Percentiles rank a stretch among this genome's conserved stretches.
These are phyloP conservation scores for Mugil cephalus DNA, from an alignment of 2,113 vertebrate genomes.

Conservation along the genomic window DNA sequence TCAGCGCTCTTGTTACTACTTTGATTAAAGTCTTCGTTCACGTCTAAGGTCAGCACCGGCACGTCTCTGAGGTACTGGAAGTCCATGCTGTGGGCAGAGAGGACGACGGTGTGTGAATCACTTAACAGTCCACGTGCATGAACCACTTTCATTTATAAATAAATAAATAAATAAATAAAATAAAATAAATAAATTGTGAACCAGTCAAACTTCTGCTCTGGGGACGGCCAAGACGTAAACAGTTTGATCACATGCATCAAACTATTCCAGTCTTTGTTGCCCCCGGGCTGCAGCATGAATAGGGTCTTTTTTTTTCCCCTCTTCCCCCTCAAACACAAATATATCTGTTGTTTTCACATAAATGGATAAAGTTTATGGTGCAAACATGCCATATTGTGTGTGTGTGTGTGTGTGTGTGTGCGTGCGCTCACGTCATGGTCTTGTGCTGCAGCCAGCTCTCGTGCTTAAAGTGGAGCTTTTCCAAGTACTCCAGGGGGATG, in stretches of 20 bases:
- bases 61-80: conserved; percentile 90
- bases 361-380: background rate
- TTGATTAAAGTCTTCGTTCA: conserved; percentile 90
- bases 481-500: conserved; percentile 94
- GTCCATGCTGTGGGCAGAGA: conserved; percentile 83
- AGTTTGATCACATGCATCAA: conserved; percentile 17
- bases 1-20: conserved; percentile 81
- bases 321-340: conserved; percentile 5
- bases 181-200: too few relatives aligned
- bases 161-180: too few relatives aligned
- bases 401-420: background rate
- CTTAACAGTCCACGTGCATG: background rate
- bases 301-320: background rate
- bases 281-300: conserved; percentile 1
- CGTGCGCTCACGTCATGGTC: conserved; percentile 86
- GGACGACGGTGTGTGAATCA: background rate
- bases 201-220: background rate
- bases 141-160: too few relatives aligned
- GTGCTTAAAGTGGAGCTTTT: conserved; percentile 95
- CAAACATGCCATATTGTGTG: background rate
- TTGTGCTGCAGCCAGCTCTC: conserved; percentile 95
- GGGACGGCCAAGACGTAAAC: too few relatives aligned
- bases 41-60: conserved; percentile 91
- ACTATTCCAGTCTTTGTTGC: background rate
- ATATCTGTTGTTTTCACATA: background rate